phyloP scores from a whole-genome alignment of 2,113 vertebrate species.

The Chaetops frenatus region DNA sequence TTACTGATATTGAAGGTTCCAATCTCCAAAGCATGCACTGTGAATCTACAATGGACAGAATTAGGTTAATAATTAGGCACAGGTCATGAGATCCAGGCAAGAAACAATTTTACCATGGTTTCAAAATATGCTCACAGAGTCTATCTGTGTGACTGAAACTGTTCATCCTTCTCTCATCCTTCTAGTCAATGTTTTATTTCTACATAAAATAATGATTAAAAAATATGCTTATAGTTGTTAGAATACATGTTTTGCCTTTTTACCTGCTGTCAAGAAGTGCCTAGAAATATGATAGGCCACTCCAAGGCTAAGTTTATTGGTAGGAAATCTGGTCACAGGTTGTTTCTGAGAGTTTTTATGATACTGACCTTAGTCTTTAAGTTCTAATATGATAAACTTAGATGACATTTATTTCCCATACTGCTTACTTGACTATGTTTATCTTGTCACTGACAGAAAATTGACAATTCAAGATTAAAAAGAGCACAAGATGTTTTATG shows the following conservation, averaged over 20 bases:
- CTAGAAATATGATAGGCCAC: neutral
- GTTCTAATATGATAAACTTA: neutral
- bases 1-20: neutral
- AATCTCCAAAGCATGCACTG: neutral
- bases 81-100: neutral
- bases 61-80: neutral
- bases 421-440: neutral
- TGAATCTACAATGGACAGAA: neutral
- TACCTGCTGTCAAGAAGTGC: neutral
- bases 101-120: neutral
- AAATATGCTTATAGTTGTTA: neutral
- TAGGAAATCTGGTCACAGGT: neutral
- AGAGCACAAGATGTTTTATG: neutral
- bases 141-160: neutral
- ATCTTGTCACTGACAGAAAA: neutral
- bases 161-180: neutral
- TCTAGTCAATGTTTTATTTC: neutral
- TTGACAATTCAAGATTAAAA: neutral
- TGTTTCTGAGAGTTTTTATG: neutral
- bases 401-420: neutral
- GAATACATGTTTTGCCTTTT: neutral
- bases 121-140: neutral
- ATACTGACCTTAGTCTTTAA: neutral
- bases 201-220: neutral
- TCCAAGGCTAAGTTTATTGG: neutral